Conservation (phyloP, 1,140 invertebrate genomes). For the Hyphantria cunea region DNA sequence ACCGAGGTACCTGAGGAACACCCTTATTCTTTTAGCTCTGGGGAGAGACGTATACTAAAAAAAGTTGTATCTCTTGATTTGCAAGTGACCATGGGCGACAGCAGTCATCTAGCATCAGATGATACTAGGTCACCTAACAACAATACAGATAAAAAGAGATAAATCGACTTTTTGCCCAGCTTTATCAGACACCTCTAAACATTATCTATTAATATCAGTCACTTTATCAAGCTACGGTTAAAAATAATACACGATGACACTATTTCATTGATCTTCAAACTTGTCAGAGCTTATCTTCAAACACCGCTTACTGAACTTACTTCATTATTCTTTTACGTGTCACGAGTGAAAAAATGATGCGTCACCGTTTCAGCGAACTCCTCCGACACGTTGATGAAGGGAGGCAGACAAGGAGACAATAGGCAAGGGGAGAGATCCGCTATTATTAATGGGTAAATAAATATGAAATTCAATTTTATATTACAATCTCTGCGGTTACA, state of each 20-base stretch:
- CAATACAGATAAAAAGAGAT: too few species aligned
- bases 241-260: not conserved
- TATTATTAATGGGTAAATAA: slow-evolving; percentile 31
- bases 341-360: slow-evolving; percentile 18
- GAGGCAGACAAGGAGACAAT: slow-evolving; percentile 14
- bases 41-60: too few species aligned
- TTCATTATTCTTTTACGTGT: slow-evolving; percentile 28
- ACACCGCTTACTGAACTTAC: slow-evolving; percentile 23
- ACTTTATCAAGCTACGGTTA: too few species aligned
- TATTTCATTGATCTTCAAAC: slow-evolving; percentile 4
- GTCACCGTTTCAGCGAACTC: slow-evolving; percentile 19
- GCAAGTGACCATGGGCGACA: too few species aligned
- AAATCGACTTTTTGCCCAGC: not conserved
- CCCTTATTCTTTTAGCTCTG: too few species aligned
- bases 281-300: slow-evolving; percentile 17
- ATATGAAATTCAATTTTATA: slow-evolving; percentile 31
- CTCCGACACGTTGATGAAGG: slow-evolving; percentile 9
- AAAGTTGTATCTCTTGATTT: too few species aligned
- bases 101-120: too few species aligned
- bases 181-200: not conserved
- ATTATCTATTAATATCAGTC: not conserved
- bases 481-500: slow-evolving; percentile 9
- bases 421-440: slow-evolving; percentile 6
- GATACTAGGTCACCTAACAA: too few species aligned
- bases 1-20: too few species aligned